Evolutionary conservation across 2,888 invertebrate genomes (phyloP).

Genomic region (Griposia aprilina): DNA sequence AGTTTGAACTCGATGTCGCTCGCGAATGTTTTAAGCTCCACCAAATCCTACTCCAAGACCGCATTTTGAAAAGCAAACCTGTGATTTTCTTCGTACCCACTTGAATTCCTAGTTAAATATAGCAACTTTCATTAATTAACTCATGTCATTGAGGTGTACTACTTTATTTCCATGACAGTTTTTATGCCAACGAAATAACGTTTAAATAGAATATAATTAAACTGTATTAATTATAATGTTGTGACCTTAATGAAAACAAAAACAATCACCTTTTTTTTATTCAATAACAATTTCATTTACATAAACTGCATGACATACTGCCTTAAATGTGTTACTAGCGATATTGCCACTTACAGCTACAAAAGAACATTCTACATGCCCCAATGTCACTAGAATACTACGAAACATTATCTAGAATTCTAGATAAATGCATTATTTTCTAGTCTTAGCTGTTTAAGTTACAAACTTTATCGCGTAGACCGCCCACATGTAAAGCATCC

Average conservation of each 20-base stretch:
- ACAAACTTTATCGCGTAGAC: constrained; percentile 55
- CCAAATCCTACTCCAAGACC: background rate
- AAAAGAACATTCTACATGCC: constrained; percentile 14
- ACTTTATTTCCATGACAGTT: constrained; percentile 9
- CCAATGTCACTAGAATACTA: constrained; percentile 45
- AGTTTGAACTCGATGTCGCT: constrained; percentile 12
- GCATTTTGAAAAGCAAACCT: background rate
- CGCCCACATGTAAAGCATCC: constrained; percentile 50
- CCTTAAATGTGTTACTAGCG: background rate
- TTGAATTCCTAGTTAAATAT: background rate
- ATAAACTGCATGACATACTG: background rate
- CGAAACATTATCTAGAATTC: constrained; percentile 44
- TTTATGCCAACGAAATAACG: background rate
- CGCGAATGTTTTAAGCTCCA: constrained; percentile 14
- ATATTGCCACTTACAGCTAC: constrained; percentile 3
- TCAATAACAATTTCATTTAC: constrained; percentile 13
- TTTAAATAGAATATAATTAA: constrained; percentile 28
- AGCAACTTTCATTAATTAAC: background rate
- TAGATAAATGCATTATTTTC: constrained; percentile 61
- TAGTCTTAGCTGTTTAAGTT: constrained; percentile 57
- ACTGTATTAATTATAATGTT: constrained; percentile 19
- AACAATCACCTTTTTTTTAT: constrained; percentile 14
- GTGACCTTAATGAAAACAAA: constrained; percentile 19
- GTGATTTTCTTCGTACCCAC: background rate
- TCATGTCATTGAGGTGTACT: constrained; percentile 5